phyloP scores from a whole-genome alignment of 23 tunicate species.

The Diplosoma virens region DNA sequence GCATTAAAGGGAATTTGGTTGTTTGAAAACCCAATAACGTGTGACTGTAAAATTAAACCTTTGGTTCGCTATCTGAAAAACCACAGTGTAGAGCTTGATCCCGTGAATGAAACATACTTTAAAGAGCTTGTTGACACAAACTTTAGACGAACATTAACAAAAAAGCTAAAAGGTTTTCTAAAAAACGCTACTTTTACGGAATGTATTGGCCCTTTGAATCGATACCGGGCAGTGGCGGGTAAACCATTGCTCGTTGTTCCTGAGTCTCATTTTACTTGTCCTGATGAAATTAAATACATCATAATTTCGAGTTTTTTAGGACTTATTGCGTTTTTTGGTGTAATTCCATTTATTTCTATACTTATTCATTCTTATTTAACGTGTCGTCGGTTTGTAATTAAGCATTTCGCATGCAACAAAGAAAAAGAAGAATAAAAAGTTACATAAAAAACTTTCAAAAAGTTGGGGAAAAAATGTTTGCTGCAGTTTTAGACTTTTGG shows the following conservation, averaged over 20 bases:
- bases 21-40: conserved; percentile 54
- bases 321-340: conserved; percentile 34
- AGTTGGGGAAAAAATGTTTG: too few relatives aligned
- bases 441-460: too few relatives aligned
- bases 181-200: not conserved
- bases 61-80: conserved; percentile 23
- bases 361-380: conserved; percentile 16
- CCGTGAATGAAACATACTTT: not conserved
- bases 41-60: conserved; percentile 43
- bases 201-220: conserved; percentile 42
- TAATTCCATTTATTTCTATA: conserved; percentile 38
- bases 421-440: conserved; percentile 20
- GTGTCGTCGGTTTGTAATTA: not conserved
- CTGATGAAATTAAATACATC: conserved; percentile 31
- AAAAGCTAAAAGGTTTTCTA: not conserved
- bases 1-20: conserved; percentile 44
- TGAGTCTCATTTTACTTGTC: conserved; percentile 37
- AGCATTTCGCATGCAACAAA: conserved; percentile 6
- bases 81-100: conserved; percentile 25
- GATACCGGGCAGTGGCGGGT: conserved; percentile 36
- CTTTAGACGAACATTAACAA: not conserved
- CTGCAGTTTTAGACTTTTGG: too few relatives aligned
- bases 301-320: conserved; percentile 43
- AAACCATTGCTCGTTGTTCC: conserved; percentile 27
- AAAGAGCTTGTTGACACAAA: not conserved